phyloP scores from a whole-genome alignment of 2,888 invertebrate species.

The Drosophila maculinotata region DNA sequence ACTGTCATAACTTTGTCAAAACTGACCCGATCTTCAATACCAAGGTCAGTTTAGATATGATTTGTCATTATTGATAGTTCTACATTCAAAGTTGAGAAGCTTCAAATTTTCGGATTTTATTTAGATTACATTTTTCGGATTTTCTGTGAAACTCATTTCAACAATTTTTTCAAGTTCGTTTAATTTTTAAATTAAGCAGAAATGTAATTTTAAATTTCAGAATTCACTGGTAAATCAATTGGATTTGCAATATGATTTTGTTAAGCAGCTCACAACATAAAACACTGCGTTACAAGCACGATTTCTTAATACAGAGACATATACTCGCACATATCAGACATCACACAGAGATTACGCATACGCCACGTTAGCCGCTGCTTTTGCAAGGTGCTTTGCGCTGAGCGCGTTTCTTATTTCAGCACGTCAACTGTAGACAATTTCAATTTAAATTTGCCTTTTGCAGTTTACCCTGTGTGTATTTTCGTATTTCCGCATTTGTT shows the following conservation, averaged over 20 bases:
- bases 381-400: constrained; percentile 43
- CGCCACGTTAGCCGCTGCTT: constrained; percentile 51
- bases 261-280: constrained; percentile 27
- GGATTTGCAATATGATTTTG: constrained; percentile 35
- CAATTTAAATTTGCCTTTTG: constrained; percentile 78
- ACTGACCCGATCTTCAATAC: no score
- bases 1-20: no score
- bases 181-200: background rate
- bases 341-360: constrained; percentile 64
- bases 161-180: no score
- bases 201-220: constrained; percentile 3
- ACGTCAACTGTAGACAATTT: constrained; percentile 74
- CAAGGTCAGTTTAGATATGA: no score
- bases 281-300: constrained; percentile 21
- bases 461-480: constrained; percentile 32
- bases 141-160: no score
- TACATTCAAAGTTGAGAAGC: no score
- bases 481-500: constrained; percentile 8
- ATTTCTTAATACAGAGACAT: constrained; percentile 29
- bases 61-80: no score
- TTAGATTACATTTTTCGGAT: no score
- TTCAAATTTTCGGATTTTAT: no score
- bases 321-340: constrained; percentile 4
- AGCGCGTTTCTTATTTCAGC: constrained; percentile 66
- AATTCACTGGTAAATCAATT: constrained; percentile 29